Conservation (phyloP, 2,888 invertebrate species). For the Eurytoma californica region DNA sequence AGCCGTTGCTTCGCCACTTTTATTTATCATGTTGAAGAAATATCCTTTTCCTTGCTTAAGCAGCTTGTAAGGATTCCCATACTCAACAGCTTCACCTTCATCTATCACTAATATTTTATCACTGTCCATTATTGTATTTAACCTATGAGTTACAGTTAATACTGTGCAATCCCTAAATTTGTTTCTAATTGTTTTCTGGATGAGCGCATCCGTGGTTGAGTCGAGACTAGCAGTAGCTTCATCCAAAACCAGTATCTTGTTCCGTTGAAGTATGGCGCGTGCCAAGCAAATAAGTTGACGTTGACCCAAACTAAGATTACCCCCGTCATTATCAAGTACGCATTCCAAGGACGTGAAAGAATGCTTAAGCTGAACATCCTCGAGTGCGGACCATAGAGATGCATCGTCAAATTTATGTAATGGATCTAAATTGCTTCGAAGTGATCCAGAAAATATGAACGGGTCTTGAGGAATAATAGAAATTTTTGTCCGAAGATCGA, state of each 20-base stretch:
- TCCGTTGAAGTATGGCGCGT: constrained; percentile 89
- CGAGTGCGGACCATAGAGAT: constrained; percentile 90
- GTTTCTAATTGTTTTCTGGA: constrained; percentile 88
- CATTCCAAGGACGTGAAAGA: constrained; percentile 80
- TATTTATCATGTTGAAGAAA: constrained; percentile 80
- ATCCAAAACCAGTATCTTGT: constrained; percentile 89
- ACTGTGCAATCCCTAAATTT: constrained; percentile 90
- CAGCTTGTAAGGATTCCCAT: constrained; percentile 82
- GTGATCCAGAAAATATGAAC: constrained; percentile 87
- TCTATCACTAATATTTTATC: constrained; percentile 92
- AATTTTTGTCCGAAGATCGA: constrained; percentile 86
- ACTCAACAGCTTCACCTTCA: constrained; percentile 84
- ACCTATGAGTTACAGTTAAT: constrained; percentile 91
- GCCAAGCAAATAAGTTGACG: constrained; percentile 92
- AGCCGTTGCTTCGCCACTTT: constrained; percentile 9
- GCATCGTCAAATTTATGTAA: constrained; percentile 83
- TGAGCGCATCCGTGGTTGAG: constrained; percentile 89
- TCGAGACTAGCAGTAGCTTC: constrained; percentile 96
- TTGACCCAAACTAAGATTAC: constrained; percentile 92
- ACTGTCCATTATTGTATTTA: constrained; percentile 95
- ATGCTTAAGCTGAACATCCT: constrained; percentile 85
- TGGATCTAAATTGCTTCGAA: constrained; percentile 92
- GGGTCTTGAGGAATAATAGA: constrained; percentile 96
- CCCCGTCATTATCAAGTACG: constrained; percentile 84
- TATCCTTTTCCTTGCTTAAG: constrained; percentile 79